A percentile compares a stretch with the other conserved stretches of the same genome.
Evolutionary conservation across 2,113 vertebrate genomes (phyloP).

Genomic region (Australoheros scitulus): DNA sequence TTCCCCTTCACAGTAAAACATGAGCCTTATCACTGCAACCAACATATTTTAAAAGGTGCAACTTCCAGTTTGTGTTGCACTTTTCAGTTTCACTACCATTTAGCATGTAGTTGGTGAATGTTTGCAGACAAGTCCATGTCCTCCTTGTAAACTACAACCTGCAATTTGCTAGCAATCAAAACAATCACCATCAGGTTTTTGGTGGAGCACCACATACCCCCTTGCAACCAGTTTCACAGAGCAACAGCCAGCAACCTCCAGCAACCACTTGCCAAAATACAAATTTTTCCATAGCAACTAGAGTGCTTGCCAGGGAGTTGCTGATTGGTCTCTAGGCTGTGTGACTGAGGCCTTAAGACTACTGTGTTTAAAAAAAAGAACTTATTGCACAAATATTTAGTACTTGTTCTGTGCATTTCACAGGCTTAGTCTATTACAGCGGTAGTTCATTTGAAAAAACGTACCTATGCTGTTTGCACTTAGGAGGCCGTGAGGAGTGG

Average conservation of each 20-base stretch:
- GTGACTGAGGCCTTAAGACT: not conserved
- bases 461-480: not conserved
- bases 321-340: not conserved
- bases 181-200: not conserved
- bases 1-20: not conserved
- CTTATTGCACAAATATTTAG: not conserved
- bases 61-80: not conserved
- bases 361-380: not conserved
- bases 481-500: not conserved
- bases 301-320: not conserved
- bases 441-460: not conserved
- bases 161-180: not conserved
- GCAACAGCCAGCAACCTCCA: not conserved
- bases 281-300: not conserved
- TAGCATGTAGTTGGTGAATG: not conserved
- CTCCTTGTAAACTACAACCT: not conserved
- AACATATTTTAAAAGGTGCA: not conserved
- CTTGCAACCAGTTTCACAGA: not conserved
- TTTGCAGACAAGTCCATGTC: not conserved
- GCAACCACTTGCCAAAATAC: not conserved
- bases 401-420: not conserved
- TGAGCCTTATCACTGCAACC: not conserved
- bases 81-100: no score
- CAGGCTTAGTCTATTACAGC: not conserved
- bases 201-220: not conserved